These are phyloP conservation scores for Hoplostethus atlanticus DNA, from an alignment of 2,797 vertebrate genomes.

Conservation along the genomic window DNA sequence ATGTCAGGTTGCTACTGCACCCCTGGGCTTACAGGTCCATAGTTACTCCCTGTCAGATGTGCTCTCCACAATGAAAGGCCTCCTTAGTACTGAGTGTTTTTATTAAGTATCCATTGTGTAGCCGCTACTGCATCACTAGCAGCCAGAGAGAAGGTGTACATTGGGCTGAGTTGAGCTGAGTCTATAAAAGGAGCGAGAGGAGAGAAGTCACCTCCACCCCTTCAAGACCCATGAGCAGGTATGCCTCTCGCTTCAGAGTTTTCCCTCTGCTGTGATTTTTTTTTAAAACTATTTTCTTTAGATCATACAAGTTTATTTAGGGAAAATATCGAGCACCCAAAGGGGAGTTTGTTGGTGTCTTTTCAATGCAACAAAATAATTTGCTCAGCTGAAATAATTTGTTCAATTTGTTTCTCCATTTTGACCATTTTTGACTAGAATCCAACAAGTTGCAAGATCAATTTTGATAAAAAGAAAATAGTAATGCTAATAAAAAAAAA, in stretches of 20 bases:
- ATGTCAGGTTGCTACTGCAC: constrained; percentile 44
- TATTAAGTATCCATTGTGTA: background rate
- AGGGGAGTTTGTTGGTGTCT: background rate
- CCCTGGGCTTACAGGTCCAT: constrained; percentile 39
- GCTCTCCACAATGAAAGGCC: constrained; percentile 30
- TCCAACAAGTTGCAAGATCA: background rate
- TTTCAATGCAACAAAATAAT: background rate
- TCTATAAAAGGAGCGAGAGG: constrained; percentile 58
- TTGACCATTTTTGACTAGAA: background rate
- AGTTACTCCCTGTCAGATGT: constrained; percentile 51
- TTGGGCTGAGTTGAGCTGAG: background rate
- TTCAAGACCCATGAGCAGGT: constrained; percentile 50
- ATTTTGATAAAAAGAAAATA: background rate
- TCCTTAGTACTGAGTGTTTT: constrained; percentile 16
- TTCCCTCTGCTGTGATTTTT: background rate
- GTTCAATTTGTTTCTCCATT: background rate
- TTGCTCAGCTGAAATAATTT: background rate
- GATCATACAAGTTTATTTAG: background rate
- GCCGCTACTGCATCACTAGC: constrained; percentile 20
- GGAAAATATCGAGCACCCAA: background rate
- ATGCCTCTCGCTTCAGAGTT: constrained; percentile 2
- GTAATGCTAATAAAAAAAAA: background rate
- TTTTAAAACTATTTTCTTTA: background rate
- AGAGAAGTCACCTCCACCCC: constrained; percentile 29
- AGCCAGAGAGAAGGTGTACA: background rate